Base-by-base conservation (phyloP, 2,797 vertebrate species). In the Diceros bicornis region DNA sequence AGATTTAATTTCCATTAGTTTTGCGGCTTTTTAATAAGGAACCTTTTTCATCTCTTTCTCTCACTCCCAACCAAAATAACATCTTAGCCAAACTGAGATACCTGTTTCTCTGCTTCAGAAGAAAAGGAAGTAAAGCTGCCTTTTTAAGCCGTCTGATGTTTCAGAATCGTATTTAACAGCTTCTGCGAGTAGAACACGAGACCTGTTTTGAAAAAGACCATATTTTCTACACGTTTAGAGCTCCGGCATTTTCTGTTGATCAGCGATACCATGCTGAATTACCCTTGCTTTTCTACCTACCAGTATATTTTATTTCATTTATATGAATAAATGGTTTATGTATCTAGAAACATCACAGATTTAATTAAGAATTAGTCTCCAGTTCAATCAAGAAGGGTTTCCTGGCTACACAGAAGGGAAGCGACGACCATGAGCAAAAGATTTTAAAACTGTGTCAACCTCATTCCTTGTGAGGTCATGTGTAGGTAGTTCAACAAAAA, bases 41-140 rank as follows among this genome's bases (percentile, higher is more conserved):
- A 9, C 34, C 29, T 68, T 77, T 69, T 81, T 79, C n/a, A 61
- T 47, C 55, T 66, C 72, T 86, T 64, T 82, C 77, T 75, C 37
- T 72, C 52, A 14, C 6, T 82, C 23, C 77, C 83, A 94, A 52
- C 50, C 44, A 25, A 97, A 96, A 83, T 44, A 86, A 23, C 6
- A 57, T 1, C 5, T 55, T 62, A 50, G 71, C 47, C 61, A 72
- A 89, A 50, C n/a, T 44, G 82, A 74, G 55, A 47, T 50, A 8
- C 64, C 75, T 69, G 34, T 69, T 92, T 93, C 92, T 93, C 86
- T 69, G 78, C 89, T 85, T 95, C 79, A 23, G 74, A 81, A 82
- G 52, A 34, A 90, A 95, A 94, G 55, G 17, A 25, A 82, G 84
- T 55, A 62, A 79, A 75, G 47, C 44, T 17, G 4, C 8, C 14